Evolutionary conservation across 2,113 vertebrate species (phyloP), one percentile per base, ranked within the genome.

Genomic region (Dromiciops gliroides): DNA sequence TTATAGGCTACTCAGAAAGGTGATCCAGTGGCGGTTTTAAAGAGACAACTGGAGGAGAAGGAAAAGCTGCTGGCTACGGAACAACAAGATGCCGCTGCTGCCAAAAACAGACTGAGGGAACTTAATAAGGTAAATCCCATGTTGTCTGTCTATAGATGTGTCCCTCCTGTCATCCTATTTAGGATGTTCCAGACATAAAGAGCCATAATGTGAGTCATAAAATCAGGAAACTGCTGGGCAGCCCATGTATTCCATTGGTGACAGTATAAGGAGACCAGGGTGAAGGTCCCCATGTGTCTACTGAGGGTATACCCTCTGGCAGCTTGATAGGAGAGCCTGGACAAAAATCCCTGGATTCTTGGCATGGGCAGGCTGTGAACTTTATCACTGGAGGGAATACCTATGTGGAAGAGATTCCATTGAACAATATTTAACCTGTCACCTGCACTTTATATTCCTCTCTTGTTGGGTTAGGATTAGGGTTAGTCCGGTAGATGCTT

Each of bases 21-120:
- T 0, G 99, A 99, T 95, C 99, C 99, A 0, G 98, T 99, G 7
- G 98, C 98, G 0, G 96, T 99, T 92, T 98, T 99, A 97, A 99
- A 99, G 96, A 99, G 99, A 53, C 99, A 99, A 94, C 98, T 99
- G 98, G 99, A 99, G 52, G 99, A 99, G 95, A 99, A 98, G 94
- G 99, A 99, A 94, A 99, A 99, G 96, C 99, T 99, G 95, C 99
- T 99, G 94, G 93, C 98, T 0, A 93, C 99, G 0, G 99, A 99
- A 96, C 99, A 99, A 96, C 99, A 99, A 94, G 99, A 99, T 0
- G 96, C 98, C 0, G 97, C 98, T 7, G 98, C 98, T 2, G 99
- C 98, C 94, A 99, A 98, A 98, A 99, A 98, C 97, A 99, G 99
- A 89, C 98, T 99, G 83, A 98, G 99, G 95, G 99, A 99, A 51